phyloP scores from a whole-genome alignment of 1,140 invertebrate species.

The Limonius californicus region DNA sequence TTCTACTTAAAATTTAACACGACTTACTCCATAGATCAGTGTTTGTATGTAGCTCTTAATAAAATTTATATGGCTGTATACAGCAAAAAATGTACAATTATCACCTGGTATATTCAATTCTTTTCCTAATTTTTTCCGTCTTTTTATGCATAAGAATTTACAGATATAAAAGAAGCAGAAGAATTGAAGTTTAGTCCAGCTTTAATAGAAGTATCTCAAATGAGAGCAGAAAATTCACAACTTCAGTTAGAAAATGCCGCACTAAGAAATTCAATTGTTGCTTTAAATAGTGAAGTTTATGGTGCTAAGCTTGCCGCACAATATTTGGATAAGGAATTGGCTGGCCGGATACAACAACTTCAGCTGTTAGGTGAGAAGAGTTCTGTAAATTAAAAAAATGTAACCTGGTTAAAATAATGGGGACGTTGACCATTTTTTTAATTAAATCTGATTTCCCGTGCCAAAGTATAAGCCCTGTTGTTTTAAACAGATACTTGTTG shows the following conservation, averaged over 20 bases:
- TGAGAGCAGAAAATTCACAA: constrained; percentile 63
- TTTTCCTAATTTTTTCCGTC: no score
- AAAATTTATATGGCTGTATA: no score
- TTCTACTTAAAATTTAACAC: no score
- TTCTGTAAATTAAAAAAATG: background rate
- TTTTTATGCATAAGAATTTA: background rate
- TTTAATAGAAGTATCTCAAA: constrained; percentile 47
- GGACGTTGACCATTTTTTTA: no score
- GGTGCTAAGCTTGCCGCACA: constrained; percentile 78
- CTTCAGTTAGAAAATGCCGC: constrained; percentile 67
- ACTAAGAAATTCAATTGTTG: constrained; percentile 64
- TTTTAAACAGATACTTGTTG: no score
- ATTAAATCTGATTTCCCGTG: no score
- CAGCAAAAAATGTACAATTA: no score
- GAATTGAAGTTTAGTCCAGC: constrained; percentile 40
- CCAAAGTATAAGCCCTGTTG: no score
- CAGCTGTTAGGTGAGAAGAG: constrained; percentile 62
- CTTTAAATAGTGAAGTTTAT: constrained; percentile 76
- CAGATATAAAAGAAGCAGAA: constrained; percentile 30
- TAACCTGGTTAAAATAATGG: no score
- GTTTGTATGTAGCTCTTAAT: no score
- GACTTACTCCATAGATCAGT: no score
- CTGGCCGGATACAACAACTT: constrained; percentile 83
- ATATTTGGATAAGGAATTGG: constrained; percentile 82
- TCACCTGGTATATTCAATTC: no score